Conservation (phyloP, 2,888 invertebrate genomes). For the Drosophila seclusa region DNA sequence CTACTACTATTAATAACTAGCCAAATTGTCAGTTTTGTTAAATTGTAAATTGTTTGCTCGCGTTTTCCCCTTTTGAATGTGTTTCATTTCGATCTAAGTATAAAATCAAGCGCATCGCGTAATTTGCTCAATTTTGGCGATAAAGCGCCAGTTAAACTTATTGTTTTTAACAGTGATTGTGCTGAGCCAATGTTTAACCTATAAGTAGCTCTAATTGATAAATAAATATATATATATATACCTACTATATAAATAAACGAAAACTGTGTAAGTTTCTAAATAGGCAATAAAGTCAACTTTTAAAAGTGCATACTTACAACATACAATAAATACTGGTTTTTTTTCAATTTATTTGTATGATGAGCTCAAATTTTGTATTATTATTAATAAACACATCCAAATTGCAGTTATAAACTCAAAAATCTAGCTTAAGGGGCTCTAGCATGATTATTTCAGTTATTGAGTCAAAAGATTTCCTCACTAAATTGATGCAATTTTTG, state of each 20-base stretch:
- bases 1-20: conserved; percentile 21
- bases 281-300: conserved; percentile 48
- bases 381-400: not conserved
- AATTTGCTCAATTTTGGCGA: conserved; percentile 75
- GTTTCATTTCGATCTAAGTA: conserved; percentile 27
- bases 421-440: not conserved
- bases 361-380: not conserved
- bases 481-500: not conserved
- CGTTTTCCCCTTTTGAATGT: conserved; percentile 24
- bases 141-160: conserved; percentile 53
- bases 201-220: conserved; percentile 72
- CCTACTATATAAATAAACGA: conserved; percentile 26
- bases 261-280: conserved; percentile 57
- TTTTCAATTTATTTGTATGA: not conserved
- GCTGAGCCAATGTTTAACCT: conserved; percentile 71
- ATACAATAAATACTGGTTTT: not conserved
- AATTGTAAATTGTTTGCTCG: conserved; percentile 52
- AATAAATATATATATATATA: conserved; percentile 42
- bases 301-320: conserved; percentile 35
- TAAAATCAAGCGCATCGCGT: conserved; percentile 65
- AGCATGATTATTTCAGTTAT: not conserved
- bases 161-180: conserved; percentile 44
- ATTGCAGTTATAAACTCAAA: not conserved
- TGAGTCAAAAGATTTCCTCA: not conserved
- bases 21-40: conserved; percentile 47